Evolutionary conservation across 2,113 vertebrate species (phyloP).

Genomic region (Petromus typicus): DNA sequence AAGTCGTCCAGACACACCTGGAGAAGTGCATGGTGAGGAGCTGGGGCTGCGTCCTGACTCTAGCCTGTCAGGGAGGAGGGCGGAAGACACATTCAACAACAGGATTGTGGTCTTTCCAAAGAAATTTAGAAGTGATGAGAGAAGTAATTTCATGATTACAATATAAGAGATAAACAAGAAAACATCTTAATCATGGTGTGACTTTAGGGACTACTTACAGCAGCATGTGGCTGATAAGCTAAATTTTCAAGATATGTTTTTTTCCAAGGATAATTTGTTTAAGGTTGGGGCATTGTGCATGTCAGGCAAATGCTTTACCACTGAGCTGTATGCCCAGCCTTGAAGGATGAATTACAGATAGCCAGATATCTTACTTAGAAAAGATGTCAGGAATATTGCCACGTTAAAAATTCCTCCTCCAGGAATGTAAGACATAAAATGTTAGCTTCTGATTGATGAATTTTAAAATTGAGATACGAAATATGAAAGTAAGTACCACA

Average conservation of each 20-base stretch:
- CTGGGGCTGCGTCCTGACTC: background rate
- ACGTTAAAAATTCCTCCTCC: background rate
- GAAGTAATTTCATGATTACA: background rate
- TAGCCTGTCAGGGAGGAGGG: background rate
- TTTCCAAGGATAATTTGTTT: background rate
- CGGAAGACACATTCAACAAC: background rate
- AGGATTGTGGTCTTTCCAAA: background rate
- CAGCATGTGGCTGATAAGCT: background rate
- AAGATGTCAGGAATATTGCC: background rate
- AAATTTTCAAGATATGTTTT: background rate
- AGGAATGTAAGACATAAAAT: constrained; percentile 18
- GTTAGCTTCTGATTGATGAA: constrained; percentile 13
- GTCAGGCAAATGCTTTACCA: background rate
- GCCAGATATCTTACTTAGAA: background rate
- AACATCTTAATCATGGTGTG: background rate
- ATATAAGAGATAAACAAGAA: background rate
- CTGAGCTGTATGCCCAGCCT: background rate
- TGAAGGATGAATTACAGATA: constrained; percentile 12
- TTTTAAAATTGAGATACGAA: background rate
- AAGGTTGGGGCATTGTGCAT: background rate
- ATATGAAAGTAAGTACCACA: background rate
- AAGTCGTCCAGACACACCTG: constrained; percentile 93
- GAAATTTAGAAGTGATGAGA: background rate
- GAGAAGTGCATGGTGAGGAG: constrained; percentile 94
- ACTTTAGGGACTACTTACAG: background rate